Base-by-base conservation (phyloP, 2,888 invertebrate species). In the Melipona bicolor region DNA sequence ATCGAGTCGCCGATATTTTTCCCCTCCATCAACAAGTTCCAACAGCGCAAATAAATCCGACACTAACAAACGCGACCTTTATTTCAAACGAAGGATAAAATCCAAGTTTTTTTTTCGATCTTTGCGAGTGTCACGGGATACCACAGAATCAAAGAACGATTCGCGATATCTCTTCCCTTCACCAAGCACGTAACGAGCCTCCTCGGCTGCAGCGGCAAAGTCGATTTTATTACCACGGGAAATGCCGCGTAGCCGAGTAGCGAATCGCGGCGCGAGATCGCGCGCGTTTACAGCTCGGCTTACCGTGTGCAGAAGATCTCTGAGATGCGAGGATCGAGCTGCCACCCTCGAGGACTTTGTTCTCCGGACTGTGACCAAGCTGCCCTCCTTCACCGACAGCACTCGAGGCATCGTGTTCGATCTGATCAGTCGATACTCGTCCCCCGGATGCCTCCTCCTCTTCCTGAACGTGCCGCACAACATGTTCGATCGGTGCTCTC, bases 381-480 rank as follows among this genome's bases (percentile, higher is more conserved):
- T 83, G 75, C 77, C 76, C 50, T 93, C 91, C 85, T 91, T 91
- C 67, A 78, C 61, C 36, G 91, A 81, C 56, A 91, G 78, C 69
- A 92, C 87, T 80, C 89, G 91, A 6, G 92, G 92, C 79, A 90
- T 80, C 15, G 86, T 87, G 77, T 84, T 91, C 61, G 93, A 92
- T 81, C 90, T 90, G 59, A 93, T 90, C 82, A 93, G 85, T 71
- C 93, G 91, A 87, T 93, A 94, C 85, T 94, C 94, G 50, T 93
- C 94, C 3, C 92, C 93, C 4, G 90, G 79, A 21, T 90, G 86
- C 77, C 91, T 88, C 71, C 90, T 88, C 72, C 90, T 93, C 84
- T 88, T 92, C 72, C 87, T 90, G 83, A 94, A 93, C 68, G 92
- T 92, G 59, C 93, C 94, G 86, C 94, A 94, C 90, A 94, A 88